Evolutionary conservation across 2,113 vertebrate genomes (phyloP).

Genomic region (Malaclemys terrapin): DNA sequence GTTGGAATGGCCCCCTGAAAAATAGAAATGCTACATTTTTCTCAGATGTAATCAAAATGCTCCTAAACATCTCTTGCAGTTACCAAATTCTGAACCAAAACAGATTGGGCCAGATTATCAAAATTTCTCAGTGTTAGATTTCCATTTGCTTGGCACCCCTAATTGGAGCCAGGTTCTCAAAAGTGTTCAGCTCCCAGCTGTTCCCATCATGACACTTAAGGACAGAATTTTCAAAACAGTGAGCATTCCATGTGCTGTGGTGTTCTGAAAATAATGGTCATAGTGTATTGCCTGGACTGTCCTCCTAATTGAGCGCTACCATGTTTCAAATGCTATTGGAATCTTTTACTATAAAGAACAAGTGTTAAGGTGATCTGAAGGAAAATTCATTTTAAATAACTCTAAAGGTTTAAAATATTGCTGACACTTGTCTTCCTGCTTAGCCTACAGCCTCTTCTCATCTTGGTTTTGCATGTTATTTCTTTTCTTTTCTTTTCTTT

Average conservation of each 20-base stretch:
- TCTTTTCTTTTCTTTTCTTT: neutral
- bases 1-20: neutral
- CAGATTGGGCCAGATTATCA: fast-evolving
- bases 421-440: neutral
- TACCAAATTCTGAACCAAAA: neutral
- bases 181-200: neutral
- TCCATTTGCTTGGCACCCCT: neutral
- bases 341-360: neutral
- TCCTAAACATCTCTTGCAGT: neutral
- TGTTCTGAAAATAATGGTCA: fast-evolving
- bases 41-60: fast-evolving
- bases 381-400: neutral
- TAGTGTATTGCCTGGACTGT: fast-evolving
- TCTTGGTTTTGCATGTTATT: neutral
- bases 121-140: neutral
- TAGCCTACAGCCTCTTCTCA: neutral
- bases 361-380: neutral
- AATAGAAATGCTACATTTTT: fast-evolving
- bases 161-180: neutral
- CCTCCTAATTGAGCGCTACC: fast-evolving
- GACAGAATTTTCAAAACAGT: neutral
- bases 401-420: neutral
- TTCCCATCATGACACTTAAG: neutral
- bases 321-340: neutral
- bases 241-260: neutral